These are phyloP conservation scores for Cardiocondyla obscurior DNA, from an alignment of 1,140 invertebrate genomes.

Conservation along the genomic window DNA sequence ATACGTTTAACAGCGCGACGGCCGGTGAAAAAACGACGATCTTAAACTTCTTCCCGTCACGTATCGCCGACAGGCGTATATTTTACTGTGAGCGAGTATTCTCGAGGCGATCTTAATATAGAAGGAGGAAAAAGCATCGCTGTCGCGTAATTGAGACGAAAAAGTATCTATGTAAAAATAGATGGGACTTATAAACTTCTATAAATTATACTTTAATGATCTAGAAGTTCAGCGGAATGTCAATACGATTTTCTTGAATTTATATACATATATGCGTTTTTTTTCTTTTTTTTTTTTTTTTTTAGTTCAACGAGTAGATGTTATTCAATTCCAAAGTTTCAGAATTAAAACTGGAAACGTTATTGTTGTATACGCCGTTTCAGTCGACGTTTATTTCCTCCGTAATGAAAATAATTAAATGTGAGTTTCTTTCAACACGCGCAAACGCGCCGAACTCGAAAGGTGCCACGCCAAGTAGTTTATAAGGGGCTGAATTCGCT, in stretches of 20 bases:
- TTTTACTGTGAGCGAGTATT: constrained; percentile 11
- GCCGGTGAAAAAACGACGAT: not conserved
- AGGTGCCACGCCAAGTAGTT: constrained; percentile 45
- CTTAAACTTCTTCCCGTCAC: not conserved
- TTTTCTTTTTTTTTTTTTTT: too few relatives aligned
- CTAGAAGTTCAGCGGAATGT: too few relatives aligned
- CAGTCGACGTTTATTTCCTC: not conserved
- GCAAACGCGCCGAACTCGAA: not conserved
- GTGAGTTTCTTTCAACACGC: not conserved
- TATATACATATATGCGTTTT: too few relatives aligned
- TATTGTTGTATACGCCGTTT: not conserved
- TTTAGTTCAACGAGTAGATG: too few relatives aligned
- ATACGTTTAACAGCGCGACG: not conserved
- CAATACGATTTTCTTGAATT: not conserved
- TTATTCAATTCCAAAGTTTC: too few relatives aligned
- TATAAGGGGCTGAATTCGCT: constrained; percentile 56
- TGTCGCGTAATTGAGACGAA: not conserved
- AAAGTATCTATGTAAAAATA: not conserved
- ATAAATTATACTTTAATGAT: too few relatives aligned
- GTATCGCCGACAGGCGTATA: not conserved
- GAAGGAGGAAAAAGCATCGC: not conserved
- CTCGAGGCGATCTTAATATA: not conserved
- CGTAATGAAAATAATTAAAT: not conserved
- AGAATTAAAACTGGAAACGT: not conserved
- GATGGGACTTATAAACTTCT: not conserved